Conservation (phyloP, 2,888 invertebrate genomes). For the Metallyticus violacea region DNA sequence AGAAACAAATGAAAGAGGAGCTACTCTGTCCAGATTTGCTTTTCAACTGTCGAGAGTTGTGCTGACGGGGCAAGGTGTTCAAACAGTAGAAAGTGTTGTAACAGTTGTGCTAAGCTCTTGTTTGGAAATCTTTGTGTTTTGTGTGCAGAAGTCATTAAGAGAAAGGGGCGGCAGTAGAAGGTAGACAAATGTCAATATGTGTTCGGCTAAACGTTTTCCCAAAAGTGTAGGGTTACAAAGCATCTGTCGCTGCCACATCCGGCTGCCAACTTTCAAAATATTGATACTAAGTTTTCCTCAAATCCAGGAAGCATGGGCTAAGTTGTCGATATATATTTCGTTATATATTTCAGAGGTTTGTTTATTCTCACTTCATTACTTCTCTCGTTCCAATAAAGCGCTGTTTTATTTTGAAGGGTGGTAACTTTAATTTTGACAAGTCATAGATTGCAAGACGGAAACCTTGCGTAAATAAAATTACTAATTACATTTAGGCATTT, state of each 20-base stretch:
- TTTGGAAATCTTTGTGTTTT: slow-evolving; percentile 5
- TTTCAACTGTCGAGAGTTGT: neutral
- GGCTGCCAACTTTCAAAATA: neutral
- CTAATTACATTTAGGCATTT: too few species aligned
- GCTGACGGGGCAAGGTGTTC: neutral
- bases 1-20: too few species aligned
- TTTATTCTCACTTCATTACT: too few species aligned
- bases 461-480: too few species aligned
- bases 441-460: too few species aligned
- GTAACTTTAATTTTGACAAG: too few species aligned
- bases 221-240: slow-evolving; percentile 15
- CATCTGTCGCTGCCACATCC: neutral
- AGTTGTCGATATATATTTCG: neutral
- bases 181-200: slow-evolving; percentile 13
- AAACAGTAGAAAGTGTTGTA: neutral
- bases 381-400: too few species aligned
- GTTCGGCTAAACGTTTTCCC: slow-evolving; percentile 12
- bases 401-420: too few species aligned
- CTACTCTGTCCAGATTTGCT: neutral
- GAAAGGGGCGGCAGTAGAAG: slow-evolving; percentile 1
- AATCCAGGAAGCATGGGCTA: neutral
- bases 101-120: neutral
- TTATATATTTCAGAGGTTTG: too few species aligned
- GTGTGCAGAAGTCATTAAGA: slow-evolving; percentile 15
- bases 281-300: neutral